Evolutionary conservation across 2,888 invertebrate species (phyloP), one percentile per base, ranked within the genome.

Genomic region (Masnerella sp.): DNA sequence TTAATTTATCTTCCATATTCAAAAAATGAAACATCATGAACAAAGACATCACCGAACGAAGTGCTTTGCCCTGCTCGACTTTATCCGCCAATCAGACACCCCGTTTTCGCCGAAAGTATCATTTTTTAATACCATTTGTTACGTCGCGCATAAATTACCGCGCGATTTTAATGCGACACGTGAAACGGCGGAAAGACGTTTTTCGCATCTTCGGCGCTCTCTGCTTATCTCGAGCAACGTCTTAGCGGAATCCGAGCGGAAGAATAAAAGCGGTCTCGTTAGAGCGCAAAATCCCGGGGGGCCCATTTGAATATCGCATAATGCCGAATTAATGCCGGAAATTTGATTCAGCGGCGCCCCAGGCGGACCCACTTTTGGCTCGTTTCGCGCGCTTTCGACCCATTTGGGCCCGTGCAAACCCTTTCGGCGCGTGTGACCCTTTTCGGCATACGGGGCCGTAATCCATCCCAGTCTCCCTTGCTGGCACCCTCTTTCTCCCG

Each of bases 1-100:
- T 87, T 87, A 87, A 87, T 86, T 87, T n/a, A 87, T 86, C 86
- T 83, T 81, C 76, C 83, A 82, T 85, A 85, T 84, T 86, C 84
- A 81, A 85, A 83, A 86, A 86, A 86, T 85, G 85, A 84, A 85
- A 83, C 76, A 76, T 68, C 51, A 74, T 80, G 79, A 81, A 82
- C 81, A 81, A 82, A 81, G 79, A 77, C 51, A 56, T 70, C 62
- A 43, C 58, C 68, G 58, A 22, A 32, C 68, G 49, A 56, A 69
- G 65, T 73, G 61, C 62, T 52, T 68, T 58, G 62, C 68, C 42
- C 67, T 68, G 73, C 76, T 70, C 70, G 73, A 71, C 73, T 76
- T 76, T 74, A 70, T 76, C 73, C 76, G 59, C 67, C 73, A 65
- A 76, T 76, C 70, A 61, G 71, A 68, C 68, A 65, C 54, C 68